Conservation (phyloP, 2,888 invertebrate genomes). For the Salticus scenicus region DNA sequence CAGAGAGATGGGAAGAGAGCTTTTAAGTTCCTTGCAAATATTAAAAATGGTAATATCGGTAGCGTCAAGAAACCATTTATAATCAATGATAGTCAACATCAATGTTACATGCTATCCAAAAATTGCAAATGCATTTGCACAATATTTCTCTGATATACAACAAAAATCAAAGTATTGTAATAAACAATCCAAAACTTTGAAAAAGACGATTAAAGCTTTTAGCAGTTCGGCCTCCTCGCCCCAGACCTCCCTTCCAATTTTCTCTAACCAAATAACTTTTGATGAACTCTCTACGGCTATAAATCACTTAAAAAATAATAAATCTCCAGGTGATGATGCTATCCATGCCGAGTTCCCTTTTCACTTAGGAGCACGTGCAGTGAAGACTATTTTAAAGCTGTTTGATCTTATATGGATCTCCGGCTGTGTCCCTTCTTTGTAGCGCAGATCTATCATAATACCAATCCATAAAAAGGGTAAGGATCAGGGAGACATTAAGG, state of each 20-base stretch:
- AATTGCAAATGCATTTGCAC: conserved; percentile 4
- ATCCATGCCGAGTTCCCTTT: not conserved
- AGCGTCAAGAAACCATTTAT: conserved; percentile 13
- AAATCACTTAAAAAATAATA: not conserved
- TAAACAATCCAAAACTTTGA: not conserved
- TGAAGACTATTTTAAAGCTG: conserved; percentile 6
- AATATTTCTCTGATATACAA: not conserved
- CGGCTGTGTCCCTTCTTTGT: not conserved
- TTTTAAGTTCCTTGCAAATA: conserved; percentile 19
- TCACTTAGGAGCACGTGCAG: not conserved
- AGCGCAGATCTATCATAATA: not conserved
- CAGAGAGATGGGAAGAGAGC: conserved; percentile 16
- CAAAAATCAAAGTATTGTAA: conserved; percentile 2
- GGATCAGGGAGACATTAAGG: not conserved
- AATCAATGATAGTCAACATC: not conserved
- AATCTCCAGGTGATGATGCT: not conserved
- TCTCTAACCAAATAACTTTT: not conserved
- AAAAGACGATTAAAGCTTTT: not conserved
- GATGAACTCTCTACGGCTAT: not conserved
- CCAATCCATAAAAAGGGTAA: conserved; percentile 6
- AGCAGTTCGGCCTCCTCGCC: not conserved
- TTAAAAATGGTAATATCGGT: conserved; percentile 23
- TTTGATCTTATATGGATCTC: not conserved
- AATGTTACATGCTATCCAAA: not conserved
- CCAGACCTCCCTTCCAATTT: not conserved